Conservation (phyloP, 2,888 invertebrate genomes). For the Ariolimax columbianus region DNA sequence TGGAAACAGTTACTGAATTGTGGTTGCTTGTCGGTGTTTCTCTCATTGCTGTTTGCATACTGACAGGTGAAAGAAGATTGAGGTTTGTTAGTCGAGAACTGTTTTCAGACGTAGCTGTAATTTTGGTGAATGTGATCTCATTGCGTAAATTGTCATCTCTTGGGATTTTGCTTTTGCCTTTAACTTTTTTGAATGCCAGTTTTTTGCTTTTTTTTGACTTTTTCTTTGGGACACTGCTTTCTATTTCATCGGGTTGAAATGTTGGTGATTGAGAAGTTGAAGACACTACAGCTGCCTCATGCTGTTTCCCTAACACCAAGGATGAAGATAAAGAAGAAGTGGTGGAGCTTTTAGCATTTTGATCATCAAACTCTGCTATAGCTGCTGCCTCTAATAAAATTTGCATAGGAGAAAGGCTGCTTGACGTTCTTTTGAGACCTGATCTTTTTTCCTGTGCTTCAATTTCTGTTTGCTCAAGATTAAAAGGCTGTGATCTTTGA, state of each 20-base stretch:
- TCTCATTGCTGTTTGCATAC: conserved; percentile 28
- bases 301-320: not conserved
- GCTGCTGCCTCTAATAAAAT: conserved; percentile 46
- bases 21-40: not conserved
- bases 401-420: conserved; percentile 40
- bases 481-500: not conserved
- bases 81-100: conserved; percentile 23
- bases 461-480: conserved; percentile 3
- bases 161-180: not conserved
- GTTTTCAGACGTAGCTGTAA: not conserved
- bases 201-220: conserved; percentile 27
- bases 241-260: not conserved
- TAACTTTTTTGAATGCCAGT: conserved; percentile 30
- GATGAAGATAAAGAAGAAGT: conserved; percentile 14
- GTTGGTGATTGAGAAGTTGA: not conserved
- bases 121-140: not conserved
- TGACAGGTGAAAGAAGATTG: conserved; percentile 44
- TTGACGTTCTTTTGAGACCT: conserved; percentile 16
- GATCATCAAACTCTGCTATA: not conserved
- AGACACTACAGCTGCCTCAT: not conserved
- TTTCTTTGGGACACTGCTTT: conserved; percentile 5
- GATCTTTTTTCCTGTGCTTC: not conserved
- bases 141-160: not conserved
- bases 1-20: not conserved
- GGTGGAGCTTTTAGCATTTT: conserved; percentile 12